Evolutionary conservation across 2,113 vertebrate genomes (phyloP).

Genomic region (Muntiacus muntjak): DNA sequence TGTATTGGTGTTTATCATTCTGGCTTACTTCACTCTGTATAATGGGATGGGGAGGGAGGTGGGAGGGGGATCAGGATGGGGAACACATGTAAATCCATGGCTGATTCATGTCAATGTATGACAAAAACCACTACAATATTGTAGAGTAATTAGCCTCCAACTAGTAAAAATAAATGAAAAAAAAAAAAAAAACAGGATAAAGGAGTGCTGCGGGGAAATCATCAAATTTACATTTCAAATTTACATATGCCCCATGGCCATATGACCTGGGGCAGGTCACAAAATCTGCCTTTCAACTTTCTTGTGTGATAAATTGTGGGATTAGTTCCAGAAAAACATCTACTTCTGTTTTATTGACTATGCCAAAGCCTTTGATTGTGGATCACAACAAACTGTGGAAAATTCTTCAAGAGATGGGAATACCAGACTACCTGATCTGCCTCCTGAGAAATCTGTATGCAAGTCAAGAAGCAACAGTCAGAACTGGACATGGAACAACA

Average conservation of each 20-base stretch:
- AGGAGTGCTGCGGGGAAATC: rapidly evolving
- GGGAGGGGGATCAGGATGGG: no score
- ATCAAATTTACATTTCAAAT: neutral
- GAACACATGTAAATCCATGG: no score
- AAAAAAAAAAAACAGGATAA: neutral
- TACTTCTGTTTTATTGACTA: neutral
- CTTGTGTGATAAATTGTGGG: neutral
- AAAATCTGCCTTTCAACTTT: neutral
- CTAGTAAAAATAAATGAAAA: no score
- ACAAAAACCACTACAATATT: no score
- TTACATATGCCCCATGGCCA: neutral
- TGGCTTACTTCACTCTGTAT: no score
- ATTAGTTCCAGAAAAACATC: neutral
- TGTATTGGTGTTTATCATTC: no score
- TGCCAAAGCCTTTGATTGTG: neutral
- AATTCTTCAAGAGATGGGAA: neutral
- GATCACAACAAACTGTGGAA: neutral
- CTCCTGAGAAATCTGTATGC: neutral
- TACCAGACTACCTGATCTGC: neutral
- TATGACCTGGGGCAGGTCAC: neutral
- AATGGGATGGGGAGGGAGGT: no score
- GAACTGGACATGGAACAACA: neutral
- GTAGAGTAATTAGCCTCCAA: no score
- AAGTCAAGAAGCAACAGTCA: neutral
- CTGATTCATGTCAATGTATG: no score